These are phyloP conservation scores for Nemurella pictetii DNA, from an alignment of 2,888 invertebrate genomes.

Conservation along the genomic window DNA sequence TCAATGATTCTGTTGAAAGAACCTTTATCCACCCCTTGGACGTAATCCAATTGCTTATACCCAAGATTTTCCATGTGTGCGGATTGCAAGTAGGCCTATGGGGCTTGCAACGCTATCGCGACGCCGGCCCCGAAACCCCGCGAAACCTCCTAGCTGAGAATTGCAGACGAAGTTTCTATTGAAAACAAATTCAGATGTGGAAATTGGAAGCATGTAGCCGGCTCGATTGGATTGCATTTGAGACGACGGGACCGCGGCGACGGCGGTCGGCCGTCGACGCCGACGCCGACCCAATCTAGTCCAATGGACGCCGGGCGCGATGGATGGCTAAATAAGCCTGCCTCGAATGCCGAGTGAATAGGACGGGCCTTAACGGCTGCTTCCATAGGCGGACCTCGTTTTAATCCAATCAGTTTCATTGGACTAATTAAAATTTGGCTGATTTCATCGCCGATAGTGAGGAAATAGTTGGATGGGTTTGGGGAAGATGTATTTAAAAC, in stretches of 20 bases:
- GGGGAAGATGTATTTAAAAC: too few relatives aligned
- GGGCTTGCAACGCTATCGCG: not conserved
- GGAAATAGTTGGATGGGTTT: too few relatives aligned
- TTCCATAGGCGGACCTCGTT: too few relatives aligned
- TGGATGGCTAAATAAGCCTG: not conserved
- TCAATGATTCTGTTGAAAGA: not conserved
- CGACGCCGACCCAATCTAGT: not conserved
- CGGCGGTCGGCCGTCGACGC: not conserved
- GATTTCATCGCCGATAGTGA: too few relatives aligned
- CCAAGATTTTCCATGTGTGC: not conserved
- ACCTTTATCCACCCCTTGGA: not conserved
- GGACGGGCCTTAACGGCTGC: not conserved
- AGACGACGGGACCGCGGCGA: not conserved
- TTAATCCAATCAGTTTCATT: too few relatives aligned
- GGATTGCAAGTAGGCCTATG: not conserved
- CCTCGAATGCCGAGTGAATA: not conserved
- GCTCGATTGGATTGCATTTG: conserved; percentile 1
- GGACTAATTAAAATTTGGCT: too few relatives aligned
- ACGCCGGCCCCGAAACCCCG: not conserved
- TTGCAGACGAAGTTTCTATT: conserved; percentile 1
- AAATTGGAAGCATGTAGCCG: conserved; percentile 13
- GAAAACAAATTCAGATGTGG: conserved; percentile 12
- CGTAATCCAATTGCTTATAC: not conserved
- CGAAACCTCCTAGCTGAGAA: not conserved
- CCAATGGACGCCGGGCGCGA: not conserved